Conservation (phyloP, 2,113 vertebrate genomes). For the Tenebrosternarchus preto region DNA sequence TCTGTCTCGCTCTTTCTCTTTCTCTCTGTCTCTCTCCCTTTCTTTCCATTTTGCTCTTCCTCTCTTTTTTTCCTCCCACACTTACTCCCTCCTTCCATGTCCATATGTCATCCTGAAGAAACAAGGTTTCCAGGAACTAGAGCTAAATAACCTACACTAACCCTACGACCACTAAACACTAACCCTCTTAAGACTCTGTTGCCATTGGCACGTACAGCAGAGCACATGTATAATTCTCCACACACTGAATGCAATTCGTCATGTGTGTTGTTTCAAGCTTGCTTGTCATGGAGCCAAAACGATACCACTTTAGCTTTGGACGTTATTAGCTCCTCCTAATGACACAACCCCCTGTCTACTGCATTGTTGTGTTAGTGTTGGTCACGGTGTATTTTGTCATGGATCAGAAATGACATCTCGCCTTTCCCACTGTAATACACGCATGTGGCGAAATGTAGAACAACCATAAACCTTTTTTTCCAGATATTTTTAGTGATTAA, state of each 20-base stretch:
- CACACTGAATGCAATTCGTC: constrained; percentile 1
- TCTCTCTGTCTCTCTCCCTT: not conserved
- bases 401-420: constrained; percentile 4
- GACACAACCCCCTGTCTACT: constrained; percentile 17
- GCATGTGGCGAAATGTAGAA: not conserved
- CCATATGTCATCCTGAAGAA: not conserved
- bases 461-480: not conserved
- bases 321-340: constrained; percentile 23
- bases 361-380: constrained; percentile 30
- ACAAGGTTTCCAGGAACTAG: constrained; percentile 31
- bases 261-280: not conserved
- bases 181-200: constrained; percentile 45
- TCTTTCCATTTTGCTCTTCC: not conserved
- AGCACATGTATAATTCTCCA: constrained; percentile 30
- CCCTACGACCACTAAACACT: constrained; percentile 43
- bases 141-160: constrained; percentile 27
- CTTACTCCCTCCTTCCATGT: not conserved
- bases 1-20: not conserved
- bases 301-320: constrained; percentile 6
- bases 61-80: not conserved
- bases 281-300: constrained; percentile 8
- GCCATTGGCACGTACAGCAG: constrained; percentile 30
- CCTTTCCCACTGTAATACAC: constrained; percentile 21
- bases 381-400: constrained; percentile 25
- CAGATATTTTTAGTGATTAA: not conserved